Conservation (phyloP, 2,888 invertebrate genomes). For the Lasioglossum zephyrum region DNA sequence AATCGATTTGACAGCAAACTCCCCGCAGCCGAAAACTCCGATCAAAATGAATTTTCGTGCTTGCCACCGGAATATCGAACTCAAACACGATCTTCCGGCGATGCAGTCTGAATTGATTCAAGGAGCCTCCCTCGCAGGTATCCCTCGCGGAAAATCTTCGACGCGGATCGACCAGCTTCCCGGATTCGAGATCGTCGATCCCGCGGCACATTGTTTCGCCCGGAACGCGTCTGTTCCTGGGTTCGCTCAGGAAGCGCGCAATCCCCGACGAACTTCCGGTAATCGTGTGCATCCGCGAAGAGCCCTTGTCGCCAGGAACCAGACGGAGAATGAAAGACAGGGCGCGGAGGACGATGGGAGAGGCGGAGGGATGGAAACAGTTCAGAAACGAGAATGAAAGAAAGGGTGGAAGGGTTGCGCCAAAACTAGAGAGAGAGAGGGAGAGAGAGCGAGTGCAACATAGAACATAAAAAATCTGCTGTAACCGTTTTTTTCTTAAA, state of each 20-base stretch:
- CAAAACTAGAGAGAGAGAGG: not conserved
- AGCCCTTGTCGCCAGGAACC: constrained; percentile 53
- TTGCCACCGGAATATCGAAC: not conserved
- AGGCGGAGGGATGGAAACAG: constrained; percentile 23
- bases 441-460: not conserved
- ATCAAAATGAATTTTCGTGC: not conserved
- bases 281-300: constrained; percentile 70
- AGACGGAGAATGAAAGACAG: constrained; percentile 37
- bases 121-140: not conserved
- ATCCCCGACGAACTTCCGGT: constrained; percentile 66
- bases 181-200: constrained; percentile 62
- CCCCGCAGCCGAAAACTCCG: not conserved
- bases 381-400: constrained; percentile 20
- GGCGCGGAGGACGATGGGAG: constrained; percentile 16
- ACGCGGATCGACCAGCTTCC: constrained; percentile 37
- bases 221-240: constrained; percentile 66
- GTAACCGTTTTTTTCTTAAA: not conserved
- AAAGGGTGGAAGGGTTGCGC: not conserved
- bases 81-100: not conserved
- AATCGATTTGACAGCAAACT: not conserved
- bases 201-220: constrained; percentile 67
- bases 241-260: constrained; percentile 68
- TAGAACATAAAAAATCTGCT: not conserved
- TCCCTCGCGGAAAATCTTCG: not conserved
- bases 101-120: not conserved